Evolutionary conservation across 2,888 invertebrate species (phyloP).

Genomic region (Calliscelio sp.): DNA sequence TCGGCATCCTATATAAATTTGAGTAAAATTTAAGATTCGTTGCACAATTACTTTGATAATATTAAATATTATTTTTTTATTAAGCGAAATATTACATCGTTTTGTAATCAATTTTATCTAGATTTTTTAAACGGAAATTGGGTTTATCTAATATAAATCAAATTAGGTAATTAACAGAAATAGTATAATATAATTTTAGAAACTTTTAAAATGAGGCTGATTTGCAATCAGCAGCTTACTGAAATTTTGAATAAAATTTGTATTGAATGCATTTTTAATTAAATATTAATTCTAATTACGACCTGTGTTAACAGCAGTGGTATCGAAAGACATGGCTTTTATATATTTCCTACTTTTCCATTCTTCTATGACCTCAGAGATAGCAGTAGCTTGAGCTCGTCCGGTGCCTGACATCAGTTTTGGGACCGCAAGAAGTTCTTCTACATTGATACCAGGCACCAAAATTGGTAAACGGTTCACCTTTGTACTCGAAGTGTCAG

Average conservation of each 20-base stretch:
- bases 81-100: too few relatives aligned
- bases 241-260: background rate
- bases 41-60: too few relatives aligned
- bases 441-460: constrained; percentile 1
- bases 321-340: constrained; percentile 8
- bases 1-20: constrained; percentile 65
- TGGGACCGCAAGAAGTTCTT: constrained; percentile 10
- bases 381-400: background rate
- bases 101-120: too few relatives aligned
- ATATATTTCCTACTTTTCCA: background rate
- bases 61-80: too few relatives aligned
- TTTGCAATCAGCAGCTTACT: too few relatives aligned
- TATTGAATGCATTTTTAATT: background rate
- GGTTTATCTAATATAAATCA: too few relatives aligned
- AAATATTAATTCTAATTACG: constrained; percentile 1
- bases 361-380: constrained; percentile 2
- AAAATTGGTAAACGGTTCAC: constrained; percentile 9
- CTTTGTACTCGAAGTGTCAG: background rate
- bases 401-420: constrained; percentile 9
- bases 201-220: too few relatives aligned
- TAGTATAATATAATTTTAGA: too few relatives aligned
- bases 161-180: too few relatives aligned
- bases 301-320: constrained; percentile 25
- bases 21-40: too few relatives aligned
- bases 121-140: too few relatives aligned